Evolutionary conservation across 2,113 vertebrate species (phyloP).

Genomic region (Alethe diademata): DNA sequence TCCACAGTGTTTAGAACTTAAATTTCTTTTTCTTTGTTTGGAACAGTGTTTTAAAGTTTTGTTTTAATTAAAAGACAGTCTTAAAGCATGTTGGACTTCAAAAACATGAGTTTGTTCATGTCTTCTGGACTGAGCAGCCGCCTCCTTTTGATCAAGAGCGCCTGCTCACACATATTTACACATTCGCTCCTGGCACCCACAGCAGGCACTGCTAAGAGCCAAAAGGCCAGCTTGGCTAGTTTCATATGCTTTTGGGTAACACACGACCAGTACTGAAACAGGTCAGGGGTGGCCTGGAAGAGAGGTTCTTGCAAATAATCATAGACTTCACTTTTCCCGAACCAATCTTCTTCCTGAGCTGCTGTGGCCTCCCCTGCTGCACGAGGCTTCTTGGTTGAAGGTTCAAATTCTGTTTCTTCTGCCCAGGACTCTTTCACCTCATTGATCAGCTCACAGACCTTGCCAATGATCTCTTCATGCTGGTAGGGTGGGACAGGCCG

Average conservation of each 20-base stretch:
- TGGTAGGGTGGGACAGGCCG: conserved; percentile 92
- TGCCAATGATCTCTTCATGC: conserved; percentile 94
- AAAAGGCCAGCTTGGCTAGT: conserved; percentile 93
- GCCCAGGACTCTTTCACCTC: conserved; percentile 83
- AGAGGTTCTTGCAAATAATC: conserved; percentile 84
- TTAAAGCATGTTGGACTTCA: conserved; percentile 98
- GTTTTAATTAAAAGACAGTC: conserved; percentile 62
- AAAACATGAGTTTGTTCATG: conserved; percentile 99
- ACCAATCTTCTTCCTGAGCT: conserved; percentile 80
- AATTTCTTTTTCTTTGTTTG: conserved; percentile 79
- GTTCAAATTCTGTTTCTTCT: conserved; percentile 86
- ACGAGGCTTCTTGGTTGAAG: conserved; percentile 84
- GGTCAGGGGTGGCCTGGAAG: conserved; percentile 86
- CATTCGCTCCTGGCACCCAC: conserved; percentile 91
- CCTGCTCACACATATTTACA: conserved; percentile 93
- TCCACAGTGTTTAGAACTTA: conserved; percentile 87
- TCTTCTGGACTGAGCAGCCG: conserved; percentile 94
- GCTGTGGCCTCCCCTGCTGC: conserved; percentile 70
- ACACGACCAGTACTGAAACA: conserved; percentile 97
- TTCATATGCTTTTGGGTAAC: conserved; percentile 92
- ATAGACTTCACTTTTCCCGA: conserved; percentile 88
- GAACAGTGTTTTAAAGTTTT: conserved; percentile 80
- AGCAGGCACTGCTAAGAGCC: conserved; percentile 94
- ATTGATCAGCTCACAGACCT: conserved; percentile 91
- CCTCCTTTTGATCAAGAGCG: conserved; percentile 90